phyloP scores from a whole-genome alignment of 2,797 vertebrate genomes.

The Meriones psammophilus region DNA sequence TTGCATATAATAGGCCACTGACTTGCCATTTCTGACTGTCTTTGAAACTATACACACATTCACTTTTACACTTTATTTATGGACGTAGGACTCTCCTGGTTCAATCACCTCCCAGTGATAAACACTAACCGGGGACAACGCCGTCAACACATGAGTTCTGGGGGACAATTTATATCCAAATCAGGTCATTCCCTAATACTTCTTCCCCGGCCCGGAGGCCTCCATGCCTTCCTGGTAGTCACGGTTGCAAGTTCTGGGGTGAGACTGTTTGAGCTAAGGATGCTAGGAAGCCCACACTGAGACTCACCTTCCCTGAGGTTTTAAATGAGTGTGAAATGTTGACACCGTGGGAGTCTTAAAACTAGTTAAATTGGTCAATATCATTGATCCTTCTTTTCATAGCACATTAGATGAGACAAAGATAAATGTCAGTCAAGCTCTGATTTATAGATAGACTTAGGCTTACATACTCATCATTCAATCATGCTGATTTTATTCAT shows the following conservation, averaged over 20 bases:
- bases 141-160: neutral
- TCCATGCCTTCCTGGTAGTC: neutral
- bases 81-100: neutral
- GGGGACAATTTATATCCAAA: neutral
- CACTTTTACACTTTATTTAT: neutral
- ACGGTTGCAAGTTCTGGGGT: constrained; percentile 19
- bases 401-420: neutral
- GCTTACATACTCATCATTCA: constrained; percentile 19
- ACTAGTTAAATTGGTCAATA: neutral
- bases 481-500: neutral
- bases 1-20: neutral
- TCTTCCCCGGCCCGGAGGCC: neutral
- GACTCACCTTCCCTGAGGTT: neutral
- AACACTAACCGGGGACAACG: neutral
- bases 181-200: neutral
- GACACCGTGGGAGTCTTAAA: neutral
- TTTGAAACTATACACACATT: neutral
- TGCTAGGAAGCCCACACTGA: neutral
- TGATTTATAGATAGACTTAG: constrained; percentile 27
- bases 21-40: neutral
- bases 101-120: neutral
- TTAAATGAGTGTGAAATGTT: neutral
- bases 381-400: constrained; percentile 7
- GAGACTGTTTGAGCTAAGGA: neutral
- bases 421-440: constrained; percentile 22